Evolutionary conservation across 2,888 invertebrate genomes (phyloP), one percentile per base, ranked within the genome.

Genomic region (Chesias legatella): DNA sequence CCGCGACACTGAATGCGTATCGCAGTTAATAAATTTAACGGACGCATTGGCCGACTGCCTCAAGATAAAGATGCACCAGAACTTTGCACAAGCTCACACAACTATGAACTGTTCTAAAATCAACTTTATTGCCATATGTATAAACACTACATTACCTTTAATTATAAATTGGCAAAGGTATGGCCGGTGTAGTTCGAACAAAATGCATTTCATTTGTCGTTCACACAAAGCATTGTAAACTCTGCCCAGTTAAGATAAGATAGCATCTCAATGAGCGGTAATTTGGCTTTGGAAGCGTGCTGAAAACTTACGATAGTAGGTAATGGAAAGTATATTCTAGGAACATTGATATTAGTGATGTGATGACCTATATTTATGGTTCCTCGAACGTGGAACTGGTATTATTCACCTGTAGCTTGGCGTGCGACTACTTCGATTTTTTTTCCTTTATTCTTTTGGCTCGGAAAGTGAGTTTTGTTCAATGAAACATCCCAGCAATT

Each of bases 11-110:
- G 79, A 83, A 82, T 76, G 81, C 84, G 83, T 86, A 88, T 86
- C 88, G 84, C 82, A 74, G 84, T 85, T 82, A 85, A 88, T 88
- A 86, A 88, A 88, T 88, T 84, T 80, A 75, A 74, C 69, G 73
- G 63, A 67, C 71, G 79, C 80, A 80, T 78, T 76, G 76, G 71
- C 67, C 74, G 74, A 75, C 74, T 75, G 73, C 73, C 72, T 74
- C 63, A 73, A 73, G 83, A 84, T 85, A 85, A 85, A 82, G 83
- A 76, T 76, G 75, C 76, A 72, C 67, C 73, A 71, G 71, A 69
- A 71, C 63, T 56, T 55, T 46, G 50, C 54, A 56, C 66, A 67
- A 62, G 51, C 45, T 48, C 51, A 43, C 33, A 35, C 28, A 41
- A 40, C 30, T 13, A 38, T 27, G 28, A 28, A 3, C 33, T 30